Conservation (phyloP, 2,888 invertebrate genomes). For the Lasioglossum leucozonium region DNA sequence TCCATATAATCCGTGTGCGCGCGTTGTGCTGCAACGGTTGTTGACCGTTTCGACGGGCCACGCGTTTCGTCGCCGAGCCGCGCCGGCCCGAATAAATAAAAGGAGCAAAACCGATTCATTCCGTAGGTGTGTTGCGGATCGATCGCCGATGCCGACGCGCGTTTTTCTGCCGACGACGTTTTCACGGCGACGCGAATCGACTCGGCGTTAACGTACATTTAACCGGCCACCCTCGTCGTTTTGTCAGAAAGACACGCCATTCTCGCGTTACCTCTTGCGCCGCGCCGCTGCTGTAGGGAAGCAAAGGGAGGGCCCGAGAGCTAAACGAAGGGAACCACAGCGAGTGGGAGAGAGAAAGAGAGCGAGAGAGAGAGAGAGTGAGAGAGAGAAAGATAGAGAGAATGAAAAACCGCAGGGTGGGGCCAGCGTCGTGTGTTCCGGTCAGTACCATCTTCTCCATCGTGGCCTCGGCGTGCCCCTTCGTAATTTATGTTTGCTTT, state of each 20-base stretch:
- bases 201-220: conserved; percentile 40
- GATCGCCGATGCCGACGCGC: neutral
- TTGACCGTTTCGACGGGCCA: conserved; percentile 1
- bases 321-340: conserved; percentile 2
- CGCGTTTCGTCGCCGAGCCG: neutral
- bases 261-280: conserved; percentile 61
- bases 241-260: conserved; percentile 60
- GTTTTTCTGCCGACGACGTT: conserved; percentile 5
- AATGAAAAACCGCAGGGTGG: conserved; percentile 63
- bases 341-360: neutral
- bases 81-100: neutral
- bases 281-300: conserved; percentile 22
- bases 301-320: conserved; percentile 15
- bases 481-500: conserved; percentile 82
- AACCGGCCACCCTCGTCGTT: conserved; percentile 67
- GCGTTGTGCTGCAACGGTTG: neutral
- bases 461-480: conserved; percentile 74
- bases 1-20: conserved; percentile 3
- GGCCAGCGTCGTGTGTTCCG: conserved; percentile 73
- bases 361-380: neutral
- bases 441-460: conserved; percentile 67
- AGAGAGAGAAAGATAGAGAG: neutral
- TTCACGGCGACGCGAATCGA: neutral
- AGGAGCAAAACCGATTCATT: conserved; percentile 2
- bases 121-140: conserved; percentile 23